Percentiles rank a stretch among this genome's conserved stretches.
Conservation (phyloP, 2,113 vertebrate species). For the Pygoscelis antarcticus region DNA sequence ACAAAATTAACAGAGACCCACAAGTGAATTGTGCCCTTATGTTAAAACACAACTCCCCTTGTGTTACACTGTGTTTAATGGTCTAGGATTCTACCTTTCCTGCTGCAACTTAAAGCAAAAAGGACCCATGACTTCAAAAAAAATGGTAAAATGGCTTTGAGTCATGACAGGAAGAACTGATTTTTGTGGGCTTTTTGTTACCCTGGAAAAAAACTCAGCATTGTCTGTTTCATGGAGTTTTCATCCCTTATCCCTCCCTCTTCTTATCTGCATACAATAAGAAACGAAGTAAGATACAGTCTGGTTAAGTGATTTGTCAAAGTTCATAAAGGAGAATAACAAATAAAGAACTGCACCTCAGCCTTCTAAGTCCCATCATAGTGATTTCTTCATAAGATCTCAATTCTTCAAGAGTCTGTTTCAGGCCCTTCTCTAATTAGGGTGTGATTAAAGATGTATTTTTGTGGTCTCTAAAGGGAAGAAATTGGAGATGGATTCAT, state of each 20-base stretch:
- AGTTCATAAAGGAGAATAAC: not conserved
- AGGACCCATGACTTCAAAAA: not conserved
- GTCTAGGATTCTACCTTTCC: not conserved
- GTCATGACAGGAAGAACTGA: accelerated
- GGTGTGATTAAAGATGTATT: constrained; percentile 38
- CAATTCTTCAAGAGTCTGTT: not conserved
- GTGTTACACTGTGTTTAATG: not conserved
- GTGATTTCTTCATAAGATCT: constrained; percentile 10
- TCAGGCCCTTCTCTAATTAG: constrained; percentile 12
- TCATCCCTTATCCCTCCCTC: not conserved
- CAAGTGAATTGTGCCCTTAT: not conserved
- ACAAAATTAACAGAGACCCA: not conserved
- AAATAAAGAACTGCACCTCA: not conserved
- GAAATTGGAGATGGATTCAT: not conserved
- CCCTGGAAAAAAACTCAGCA: not conserved
- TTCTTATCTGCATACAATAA: not conserved
- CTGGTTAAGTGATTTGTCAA: not conserved
- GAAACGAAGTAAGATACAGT: not conserved
- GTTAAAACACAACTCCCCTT: not conserved
- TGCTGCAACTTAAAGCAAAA: not conserved
- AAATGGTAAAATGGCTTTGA: not conserved
- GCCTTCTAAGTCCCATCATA: not conserved
- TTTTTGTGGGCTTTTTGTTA: not conserved
- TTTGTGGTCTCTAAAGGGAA: not conserved
- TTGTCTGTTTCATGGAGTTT: not conserved